These are phyloP conservation scores for Periparus ater DNA, from an alignment of 2,797 vertebrate genomes.

Conservation along the genomic window DNA sequence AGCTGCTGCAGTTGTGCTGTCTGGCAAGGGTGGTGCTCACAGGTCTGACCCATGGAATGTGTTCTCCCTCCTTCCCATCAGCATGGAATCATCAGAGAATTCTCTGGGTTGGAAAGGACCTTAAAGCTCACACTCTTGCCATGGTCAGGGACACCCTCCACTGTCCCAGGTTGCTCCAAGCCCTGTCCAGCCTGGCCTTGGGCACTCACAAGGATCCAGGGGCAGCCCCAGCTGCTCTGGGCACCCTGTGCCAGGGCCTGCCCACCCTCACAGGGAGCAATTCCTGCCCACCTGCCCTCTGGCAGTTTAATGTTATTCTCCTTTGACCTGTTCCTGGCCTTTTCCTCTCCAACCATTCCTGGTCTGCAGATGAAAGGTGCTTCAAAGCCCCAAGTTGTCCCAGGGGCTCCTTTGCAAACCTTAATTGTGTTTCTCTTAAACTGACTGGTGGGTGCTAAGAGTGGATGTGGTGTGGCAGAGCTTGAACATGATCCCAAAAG, in stretches of 20 bases:
- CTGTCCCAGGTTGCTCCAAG: rapidly evolving
- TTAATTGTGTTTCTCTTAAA: rapidly evolving
- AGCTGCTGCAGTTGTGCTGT: rapidly evolving
- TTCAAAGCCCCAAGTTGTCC: not conserved
- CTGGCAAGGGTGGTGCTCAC: not conserved
- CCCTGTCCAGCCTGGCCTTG: rapidly evolving
- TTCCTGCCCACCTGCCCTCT: not conserved
- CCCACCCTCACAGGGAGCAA: rapidly evolving
- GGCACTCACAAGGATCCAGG: not conserved
- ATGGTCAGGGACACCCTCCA: not conserved
- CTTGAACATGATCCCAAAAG: rapidly evolving
- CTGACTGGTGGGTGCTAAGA: not conserved
- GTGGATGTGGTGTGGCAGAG: not conserved
- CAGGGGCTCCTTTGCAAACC: not conserved
- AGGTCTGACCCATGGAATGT: not conserved
- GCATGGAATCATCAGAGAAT: rapidly evolving
- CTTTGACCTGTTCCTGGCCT: not conserved
- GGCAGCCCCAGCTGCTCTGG: not conserved
- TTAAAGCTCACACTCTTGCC: not conserved
- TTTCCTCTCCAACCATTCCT: not conserved
- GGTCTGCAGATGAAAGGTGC: not conserved
- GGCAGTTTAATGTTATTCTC: not conserved
- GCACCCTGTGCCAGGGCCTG: not conserved
- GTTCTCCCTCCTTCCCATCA: not conserved
- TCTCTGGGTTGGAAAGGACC: not conserved